phyloP scores from a whole-genome alignment of 2,113 vertebrate genomes.

The Aegotheles bennettii region DNA sequence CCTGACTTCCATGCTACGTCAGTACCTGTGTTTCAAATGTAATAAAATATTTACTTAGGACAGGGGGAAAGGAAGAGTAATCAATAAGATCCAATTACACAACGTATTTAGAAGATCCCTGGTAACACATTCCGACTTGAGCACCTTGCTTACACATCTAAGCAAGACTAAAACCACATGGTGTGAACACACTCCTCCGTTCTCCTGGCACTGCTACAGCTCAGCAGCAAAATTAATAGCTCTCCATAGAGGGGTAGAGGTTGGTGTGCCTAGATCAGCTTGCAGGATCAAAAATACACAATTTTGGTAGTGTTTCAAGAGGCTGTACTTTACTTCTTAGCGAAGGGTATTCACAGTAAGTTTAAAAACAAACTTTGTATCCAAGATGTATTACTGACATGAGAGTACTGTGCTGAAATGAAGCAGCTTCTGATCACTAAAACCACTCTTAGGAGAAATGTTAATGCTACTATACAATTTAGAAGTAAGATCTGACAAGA shows the following conservation, averaged over 20 bases:
- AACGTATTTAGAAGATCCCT: neutral
- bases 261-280: neutral
- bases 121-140: neutral
- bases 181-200: neutral
- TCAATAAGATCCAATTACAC: neutral
- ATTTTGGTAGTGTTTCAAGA: neutral
- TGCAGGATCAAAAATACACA: neutral
- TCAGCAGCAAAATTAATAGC: neutral
- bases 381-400: neutral
- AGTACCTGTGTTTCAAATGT: neutral
- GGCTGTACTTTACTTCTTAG: neutral
- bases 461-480: neutral
- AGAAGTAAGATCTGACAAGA: neutral
- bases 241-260: neutral
- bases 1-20: accelerated
- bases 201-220: neutral
- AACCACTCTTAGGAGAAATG: neutral
- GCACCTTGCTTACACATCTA: neutral
- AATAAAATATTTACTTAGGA: neutral
- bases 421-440: neutral
- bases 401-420: neutral
- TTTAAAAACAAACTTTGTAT: neutral
- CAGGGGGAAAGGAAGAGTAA: neutral
- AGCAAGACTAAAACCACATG: neutral
- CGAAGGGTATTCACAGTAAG: neutral